Percentiles rank a stretch among this genome's conserved stretches.
Conservation (phyloP, 2,797 vertebrate genomes). For the Aphelocoma californica region DNA sequence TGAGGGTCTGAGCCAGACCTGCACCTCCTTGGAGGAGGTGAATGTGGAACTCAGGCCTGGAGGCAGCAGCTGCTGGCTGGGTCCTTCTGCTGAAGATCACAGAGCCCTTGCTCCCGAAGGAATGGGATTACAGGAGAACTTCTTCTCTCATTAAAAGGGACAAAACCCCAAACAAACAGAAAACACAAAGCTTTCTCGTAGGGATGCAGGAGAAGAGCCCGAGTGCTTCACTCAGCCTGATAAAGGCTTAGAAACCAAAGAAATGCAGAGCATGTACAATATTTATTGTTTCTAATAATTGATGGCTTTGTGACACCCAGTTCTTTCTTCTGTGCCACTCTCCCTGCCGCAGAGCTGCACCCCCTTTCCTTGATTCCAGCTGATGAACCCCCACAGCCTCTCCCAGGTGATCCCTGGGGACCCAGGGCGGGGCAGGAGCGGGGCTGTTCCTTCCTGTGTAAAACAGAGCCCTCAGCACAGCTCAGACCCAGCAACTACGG, state of each 20-base stretch:
- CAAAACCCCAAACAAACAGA: neutral
- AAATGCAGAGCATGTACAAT: neutral
- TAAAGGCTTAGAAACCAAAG: neutral
- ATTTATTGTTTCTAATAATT: neutral
- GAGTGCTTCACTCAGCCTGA: neutral
- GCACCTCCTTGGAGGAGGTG: neutral
- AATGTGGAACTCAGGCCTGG: neutral
- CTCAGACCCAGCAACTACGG: slow-evolving; percentile 11
- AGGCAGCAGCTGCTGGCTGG: neutral
- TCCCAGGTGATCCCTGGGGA: neutral
- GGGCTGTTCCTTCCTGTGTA: neutral
- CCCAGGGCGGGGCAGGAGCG: neutral
- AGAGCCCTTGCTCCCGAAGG: neutral
- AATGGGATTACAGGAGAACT: slow-evolving; percentile 10
- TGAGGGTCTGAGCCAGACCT: neutral
- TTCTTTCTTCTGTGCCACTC: neutral
- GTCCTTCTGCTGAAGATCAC: neutral
- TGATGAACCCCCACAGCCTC: neutral
- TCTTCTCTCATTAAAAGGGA: neutral
- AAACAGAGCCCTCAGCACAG: neutral
- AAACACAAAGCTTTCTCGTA: neutral
- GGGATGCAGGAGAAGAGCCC: neutral
- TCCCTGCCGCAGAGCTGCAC: neutral
- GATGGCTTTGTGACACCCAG: neutral
- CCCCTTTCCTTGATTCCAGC: neutral